These are phyloP conservation scores for Drosophila paramelanica DNA, from an alignment of 2,888 invertebrate species.

Conservation along the genomic window DNA sequence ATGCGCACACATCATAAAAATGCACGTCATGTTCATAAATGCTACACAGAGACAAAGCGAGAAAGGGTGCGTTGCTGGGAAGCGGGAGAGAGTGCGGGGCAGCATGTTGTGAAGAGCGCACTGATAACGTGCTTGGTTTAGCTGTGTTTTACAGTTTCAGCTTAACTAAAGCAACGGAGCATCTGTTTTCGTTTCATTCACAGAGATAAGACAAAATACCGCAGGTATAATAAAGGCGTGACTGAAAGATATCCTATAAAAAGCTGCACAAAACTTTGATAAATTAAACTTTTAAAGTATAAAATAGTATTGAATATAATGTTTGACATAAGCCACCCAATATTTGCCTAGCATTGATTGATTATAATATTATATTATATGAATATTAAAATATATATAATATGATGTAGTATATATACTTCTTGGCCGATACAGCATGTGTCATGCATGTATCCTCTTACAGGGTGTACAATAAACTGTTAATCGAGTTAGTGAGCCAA, in stretches of 20 bases:
- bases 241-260: constrained; percentile 9
- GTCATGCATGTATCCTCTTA: not conserved
- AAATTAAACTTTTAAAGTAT: too few relatives aligned
- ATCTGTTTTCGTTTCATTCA: constrained; percentile 27
- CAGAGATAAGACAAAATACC: constrained; percentile 36
- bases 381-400: too few relatives aligned
- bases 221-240: rapidly evolving
- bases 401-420: too few relatives aligned
- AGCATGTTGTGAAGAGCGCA: constrained; percentile 17
- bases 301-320: too few relatives aligned
- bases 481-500: constrained; percentile 14
- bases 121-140: constrained; percentile 40
- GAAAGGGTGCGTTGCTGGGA: not conserved
- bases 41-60: constrained; percentile 20
- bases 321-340: too few relatives aligned
- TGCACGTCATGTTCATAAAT: constrained; percentile 68
- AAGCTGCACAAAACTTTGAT: not conserved
- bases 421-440: too few relatives aligned
- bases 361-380: too few relatives aligned
- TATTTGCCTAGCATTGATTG: too few relatives aligned
- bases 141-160: constrained; percentile 17
- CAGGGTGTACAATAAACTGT: constrained; percentile 11
- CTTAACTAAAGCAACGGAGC: constrained; percentile 24
- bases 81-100: not conserved
- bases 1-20: constrained; percentile 56